Percentiles rank a stretch among this genome's conserved stretches.
phyloP scores from a whole-genome alignment of 2,797 vertebrate genomes.

The Clarias fuscus region DNA sequence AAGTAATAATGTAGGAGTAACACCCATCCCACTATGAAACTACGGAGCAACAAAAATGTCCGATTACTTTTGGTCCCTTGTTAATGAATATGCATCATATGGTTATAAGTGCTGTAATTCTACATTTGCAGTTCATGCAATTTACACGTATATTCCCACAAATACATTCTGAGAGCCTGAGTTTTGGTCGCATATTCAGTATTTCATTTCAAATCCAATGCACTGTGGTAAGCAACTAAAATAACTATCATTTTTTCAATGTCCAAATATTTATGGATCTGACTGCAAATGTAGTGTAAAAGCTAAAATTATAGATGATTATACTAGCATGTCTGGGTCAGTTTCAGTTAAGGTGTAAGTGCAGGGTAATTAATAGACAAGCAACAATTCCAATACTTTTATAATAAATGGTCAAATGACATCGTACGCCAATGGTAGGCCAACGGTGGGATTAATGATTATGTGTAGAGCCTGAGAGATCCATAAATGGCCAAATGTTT shows the following conservation, averaged over 20 bases:
- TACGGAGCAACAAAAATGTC: neutral
- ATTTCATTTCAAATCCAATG: neutral
- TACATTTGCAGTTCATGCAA: neutral
- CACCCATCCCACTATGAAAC: neutral
- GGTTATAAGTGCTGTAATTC: neutral
- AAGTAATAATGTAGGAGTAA: neutral
- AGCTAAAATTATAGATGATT: neutral
- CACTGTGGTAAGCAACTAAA: neutral
- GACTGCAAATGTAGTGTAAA: too few relatives aligned
- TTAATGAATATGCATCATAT: neutral
- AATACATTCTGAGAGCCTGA: neutral
- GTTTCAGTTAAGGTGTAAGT: neutral
- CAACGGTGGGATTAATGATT: neutral
- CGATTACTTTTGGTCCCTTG: neutral
- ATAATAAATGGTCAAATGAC: neutral
- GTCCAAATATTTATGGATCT: neutral
- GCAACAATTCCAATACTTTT: neutral
- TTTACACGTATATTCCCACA: neutral
- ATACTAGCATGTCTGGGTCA: neutral
- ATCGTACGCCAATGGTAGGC: neutral
- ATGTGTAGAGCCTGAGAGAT: neutral
- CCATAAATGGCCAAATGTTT: constrained; percentile 37
- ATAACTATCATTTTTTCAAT: neutral
- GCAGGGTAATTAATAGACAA: neutral
- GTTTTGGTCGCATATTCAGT: neutral